Percentiles rank a stretch among this genome's conserved stretches.
phyloP scores from a whole-genome alignment of 2,113 vertebrate genomes.

The Hiodon alosoides region DNA sequence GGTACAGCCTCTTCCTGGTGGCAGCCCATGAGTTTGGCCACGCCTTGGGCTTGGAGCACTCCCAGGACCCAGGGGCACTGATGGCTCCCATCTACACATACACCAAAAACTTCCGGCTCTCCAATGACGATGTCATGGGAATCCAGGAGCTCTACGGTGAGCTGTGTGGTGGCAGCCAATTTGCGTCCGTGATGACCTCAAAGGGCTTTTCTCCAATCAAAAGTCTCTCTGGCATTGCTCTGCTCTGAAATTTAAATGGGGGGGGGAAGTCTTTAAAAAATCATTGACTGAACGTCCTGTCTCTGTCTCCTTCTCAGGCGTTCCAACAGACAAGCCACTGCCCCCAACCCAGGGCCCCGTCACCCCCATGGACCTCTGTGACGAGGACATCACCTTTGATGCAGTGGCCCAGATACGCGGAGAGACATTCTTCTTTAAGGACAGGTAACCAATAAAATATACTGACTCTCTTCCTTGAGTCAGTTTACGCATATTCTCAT shows the following conservation, averaged over 20 bases:
- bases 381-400: conserved; percentile 80
- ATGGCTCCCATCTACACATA: conserved; percentile 96
- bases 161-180: not conserved
- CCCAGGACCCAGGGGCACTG: conserved; percentile 86
- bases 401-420: conserved; percentile 87
- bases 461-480: not conserved
- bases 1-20: conserved; percentile 95
- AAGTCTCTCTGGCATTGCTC: not conserved
- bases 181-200: not conserved
- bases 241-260: not conserved
- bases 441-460: conserved; percentile 67
- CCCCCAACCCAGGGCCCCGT: conserved; percentile 84
- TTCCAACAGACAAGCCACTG: conserved; percentile 65
- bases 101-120: conserved; percentile 87
- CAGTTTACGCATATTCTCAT: too few relatives aligned
- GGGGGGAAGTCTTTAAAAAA: not conserved
- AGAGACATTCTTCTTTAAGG: conserved; percentile 95
- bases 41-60: conserved; percentile 92
- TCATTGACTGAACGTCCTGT: not conserved
- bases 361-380: conserved; percentile 87
- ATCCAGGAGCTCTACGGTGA: conserved; percentile 95
- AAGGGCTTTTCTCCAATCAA: too few relatives aligned
- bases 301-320: conserved; percentile 55
- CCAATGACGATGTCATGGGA: conserved; percentile 84
- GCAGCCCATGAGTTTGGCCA: conserved; percentile 97